A percentile compares a stretch with the other conserved stretches of the same genome.
Conservation (phyloP, 2,113 vertebrate genomes). For the Zapornia atra region DNA sequence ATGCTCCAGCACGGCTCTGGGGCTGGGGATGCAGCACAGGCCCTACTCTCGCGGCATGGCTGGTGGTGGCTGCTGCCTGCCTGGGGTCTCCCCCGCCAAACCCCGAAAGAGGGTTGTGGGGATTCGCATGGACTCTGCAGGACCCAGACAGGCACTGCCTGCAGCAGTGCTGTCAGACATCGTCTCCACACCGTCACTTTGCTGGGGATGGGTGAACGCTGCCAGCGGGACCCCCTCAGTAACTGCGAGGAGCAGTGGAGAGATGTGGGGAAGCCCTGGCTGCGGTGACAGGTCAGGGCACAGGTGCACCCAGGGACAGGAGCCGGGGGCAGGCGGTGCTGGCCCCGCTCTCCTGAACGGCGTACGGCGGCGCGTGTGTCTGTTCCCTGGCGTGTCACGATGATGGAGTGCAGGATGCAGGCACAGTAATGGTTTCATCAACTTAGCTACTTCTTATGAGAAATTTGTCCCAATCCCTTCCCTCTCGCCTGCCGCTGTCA, state of each 20-base stretch:
- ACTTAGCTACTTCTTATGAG: constrained; percentile 67
- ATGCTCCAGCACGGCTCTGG: fast-evolving
- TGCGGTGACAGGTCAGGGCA: fast-evolving
- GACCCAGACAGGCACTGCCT: background rate
- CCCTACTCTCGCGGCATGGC: fast-evolving
- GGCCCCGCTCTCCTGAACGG: background rate
- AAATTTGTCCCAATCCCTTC: constrained; percentile 72
- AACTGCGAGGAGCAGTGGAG: background rate
- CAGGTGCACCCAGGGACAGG: background rate
- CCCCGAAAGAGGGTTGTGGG: background rate
- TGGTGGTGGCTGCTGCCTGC: fast-evolving
- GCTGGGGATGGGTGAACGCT: background rate
- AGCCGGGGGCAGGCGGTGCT: background rate
- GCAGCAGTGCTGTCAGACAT: fast-evolving
- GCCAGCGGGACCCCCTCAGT: no score
- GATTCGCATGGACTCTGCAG: fast-evolving
- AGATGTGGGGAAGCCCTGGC: background rate
- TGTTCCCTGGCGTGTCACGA: constrained; percentile 73
- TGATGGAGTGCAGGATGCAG: constrained; percentile 78
- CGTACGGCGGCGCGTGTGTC: background rate
- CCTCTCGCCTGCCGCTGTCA: constrained; percentile 67
- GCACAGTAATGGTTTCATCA: constrained; percentile 81
- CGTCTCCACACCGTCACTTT: background rate
- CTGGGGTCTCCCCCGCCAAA: fast-evolving
- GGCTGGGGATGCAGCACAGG: background rate